Evolutionary conservation across 2,888 invertebrate species (phyloP).

Genomic region (Caenorhabditis angaria): DNA sequence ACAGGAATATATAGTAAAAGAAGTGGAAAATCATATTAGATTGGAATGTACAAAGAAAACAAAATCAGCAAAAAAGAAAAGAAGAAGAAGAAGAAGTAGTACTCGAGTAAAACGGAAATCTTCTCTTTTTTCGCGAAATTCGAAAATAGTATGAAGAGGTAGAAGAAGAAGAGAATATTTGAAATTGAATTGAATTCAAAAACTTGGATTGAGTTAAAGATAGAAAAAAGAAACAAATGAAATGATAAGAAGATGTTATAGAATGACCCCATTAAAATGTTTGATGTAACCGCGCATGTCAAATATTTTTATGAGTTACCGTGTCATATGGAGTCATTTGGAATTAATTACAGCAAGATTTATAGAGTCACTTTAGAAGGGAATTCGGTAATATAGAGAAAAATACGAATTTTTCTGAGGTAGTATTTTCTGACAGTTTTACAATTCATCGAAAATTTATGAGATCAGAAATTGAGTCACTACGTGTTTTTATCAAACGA

Average conservation of each 20-base stretch:
- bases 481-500: neutral
- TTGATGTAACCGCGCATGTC: neutral
- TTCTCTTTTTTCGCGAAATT: conserved; percentile 9
- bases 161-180: neutral
- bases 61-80: conserved; percentile 7
- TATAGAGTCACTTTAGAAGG: too few species aligned
- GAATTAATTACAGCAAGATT: too few species aligned
- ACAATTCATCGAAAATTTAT: neutral
- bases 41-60: neutral
- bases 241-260: too few species aligned
- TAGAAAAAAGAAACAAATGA: neutral
- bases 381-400: too few species aligned
- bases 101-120: conserved; percentile 6
- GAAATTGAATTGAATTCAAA: conserved; percentile 1
- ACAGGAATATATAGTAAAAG: neutral
- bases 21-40: conserved; percentile 1
- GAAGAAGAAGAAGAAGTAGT: conserved; percentile 1
- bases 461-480: neutral
- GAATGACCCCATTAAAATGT: neutral
- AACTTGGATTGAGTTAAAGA: neutral
- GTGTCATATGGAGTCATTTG: too few species aligned
- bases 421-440: too few species aligned
- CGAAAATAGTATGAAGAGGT: neutral
- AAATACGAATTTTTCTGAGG: too few species aligned
- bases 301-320: neutral